Evolutionary conservation across 1,140 invertebrate species (phyloP).

Genomic region (Conus ventricosus): DNA sequence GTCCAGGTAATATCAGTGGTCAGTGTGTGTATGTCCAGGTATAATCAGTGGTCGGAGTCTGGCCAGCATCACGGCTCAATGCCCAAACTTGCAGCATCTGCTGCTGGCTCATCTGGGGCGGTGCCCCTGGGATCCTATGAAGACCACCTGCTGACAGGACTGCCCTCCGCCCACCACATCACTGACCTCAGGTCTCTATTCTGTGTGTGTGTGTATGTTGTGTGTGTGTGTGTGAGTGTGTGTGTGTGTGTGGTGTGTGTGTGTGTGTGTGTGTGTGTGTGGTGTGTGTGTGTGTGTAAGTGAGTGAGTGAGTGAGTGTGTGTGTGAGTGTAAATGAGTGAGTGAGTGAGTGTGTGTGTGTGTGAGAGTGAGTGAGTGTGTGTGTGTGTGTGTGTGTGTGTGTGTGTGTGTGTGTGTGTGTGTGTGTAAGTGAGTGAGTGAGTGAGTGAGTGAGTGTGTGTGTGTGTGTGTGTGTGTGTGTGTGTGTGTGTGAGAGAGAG

Average conservation of each 20-base stretch:
- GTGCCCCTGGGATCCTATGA: slow-evolving; percentile 23
- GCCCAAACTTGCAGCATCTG: slow-evolving; percentile 37
- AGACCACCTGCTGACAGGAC: slow-evolving; percentile 27
- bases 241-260: neutral
- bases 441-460: no score
- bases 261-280: no score
- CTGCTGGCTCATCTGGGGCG: slow-evolving; percentile 47
- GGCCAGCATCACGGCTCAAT: slow-evolving; percentile 39
- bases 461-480: no score
- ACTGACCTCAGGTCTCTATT: slow-evolving; percentile 46
- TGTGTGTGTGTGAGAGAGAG: no score
- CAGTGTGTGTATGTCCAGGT: slow-evolving; percentile 18
- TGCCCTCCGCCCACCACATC: slow-evolving; percentile 40
- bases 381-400: no score
- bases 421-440: no score
- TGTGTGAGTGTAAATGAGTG: no score
- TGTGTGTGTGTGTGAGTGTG: neutral
- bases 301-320: no score
- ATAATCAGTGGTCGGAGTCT: slow-evolving; percentile 38
- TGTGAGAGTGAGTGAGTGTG: no score
- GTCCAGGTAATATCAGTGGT: neutral
- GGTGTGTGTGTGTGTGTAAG: no score
- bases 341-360: no score
- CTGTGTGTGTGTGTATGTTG: neutral
- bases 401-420: no score